Percentiles rank a stretch among this genome's conserved stretches.
Conservation (phyloP, 2,797 vertebrate species). For the Notolepis coatsorum region DNA sequence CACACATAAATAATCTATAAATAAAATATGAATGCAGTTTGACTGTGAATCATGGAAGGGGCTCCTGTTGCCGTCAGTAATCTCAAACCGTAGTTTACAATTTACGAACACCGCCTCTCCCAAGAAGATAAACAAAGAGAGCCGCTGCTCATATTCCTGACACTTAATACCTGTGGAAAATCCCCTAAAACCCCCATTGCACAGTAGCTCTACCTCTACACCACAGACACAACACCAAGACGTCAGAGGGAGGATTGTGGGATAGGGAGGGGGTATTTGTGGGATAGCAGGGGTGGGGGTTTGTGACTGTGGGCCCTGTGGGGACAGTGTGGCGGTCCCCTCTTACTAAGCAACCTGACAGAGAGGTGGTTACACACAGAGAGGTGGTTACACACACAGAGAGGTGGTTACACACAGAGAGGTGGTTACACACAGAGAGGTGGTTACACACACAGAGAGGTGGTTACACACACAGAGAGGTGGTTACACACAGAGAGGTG, state of each 20-base stretch:
- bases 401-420: no score
- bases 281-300: slow-evolving; percentile 20
- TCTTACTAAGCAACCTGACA: slow-evolving; percentile 11
- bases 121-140: slow-evolving; percentile 20
- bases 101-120: slow-evolving; percentile 18
- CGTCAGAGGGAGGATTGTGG: slow-evolving; percentile 40
- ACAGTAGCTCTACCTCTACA: slow-evolving; percentile 26
- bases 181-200: slow-evolving; percentile 53
- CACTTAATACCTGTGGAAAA: slow-evolving; percentile 59
- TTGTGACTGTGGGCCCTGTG: background rate
- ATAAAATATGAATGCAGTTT: slow-evolving; percentile 19
- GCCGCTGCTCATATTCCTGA: slow-evolving; percentile 26
- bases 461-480: no score
- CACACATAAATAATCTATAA: background rate
- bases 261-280: slow-evolving; percentile 35
- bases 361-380: slow-evolving; percentile 3
- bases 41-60: slow-evolving; percentile 27
- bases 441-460: no score
- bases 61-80: slow-evolving; percentile 17
- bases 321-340: slow-evolving; percentile 35
- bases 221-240: slow-evolving; percentile 35
- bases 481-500: no score
- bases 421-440: no score
- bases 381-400: background rate
- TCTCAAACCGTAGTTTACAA: slow-evolving; percentile 17